phyloP scores from a whole-genome alignment of 1,140 invertebrate genomes.

The Adoxophyes honmai region DNA sequence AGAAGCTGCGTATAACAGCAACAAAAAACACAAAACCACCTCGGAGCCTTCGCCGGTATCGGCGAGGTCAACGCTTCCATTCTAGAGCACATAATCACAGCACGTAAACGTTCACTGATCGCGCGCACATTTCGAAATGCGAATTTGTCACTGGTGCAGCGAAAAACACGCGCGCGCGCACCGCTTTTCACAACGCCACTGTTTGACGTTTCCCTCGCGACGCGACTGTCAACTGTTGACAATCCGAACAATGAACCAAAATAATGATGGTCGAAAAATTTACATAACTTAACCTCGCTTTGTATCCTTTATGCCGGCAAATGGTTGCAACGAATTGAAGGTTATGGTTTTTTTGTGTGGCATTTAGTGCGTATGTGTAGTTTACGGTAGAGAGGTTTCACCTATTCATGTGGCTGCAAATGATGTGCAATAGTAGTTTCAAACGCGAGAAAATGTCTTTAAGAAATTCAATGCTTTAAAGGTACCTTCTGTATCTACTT shows the following conservation, averaged over 20 bases:
- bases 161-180: conserved; percentile 60
- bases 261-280: conserved; percentile 18
- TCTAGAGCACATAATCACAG: conserved; percentile 38
- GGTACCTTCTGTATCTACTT: too few relatives aligned
- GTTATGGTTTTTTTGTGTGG: background rate
- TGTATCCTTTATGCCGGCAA: too few relatives aligned
- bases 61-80: conserved; percentile 56
- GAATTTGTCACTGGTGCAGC: conserved; percentile 36
- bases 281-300: conserved; percentile 18
- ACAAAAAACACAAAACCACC: conserved; percentile 60
- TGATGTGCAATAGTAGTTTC: too few relatives aligned
- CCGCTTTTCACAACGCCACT: conserved; percentile 58
- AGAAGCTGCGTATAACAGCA: conserved; percentile 22
- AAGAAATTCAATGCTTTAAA: too few relatives aligned
- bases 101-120: conserved; percentile 39
- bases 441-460: too few relatives aligned
- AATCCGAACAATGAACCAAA: conserved; percentile 30
- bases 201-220: conserved; percentile 27
- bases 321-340: too few relatives aligned
- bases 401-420: too few relatives aligned
- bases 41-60: conserved; percentile 28
- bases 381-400: too few relatives aligned
- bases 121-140: conserved; percentile 50
- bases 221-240: conserved; percentile 36
- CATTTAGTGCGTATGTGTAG: conserved; percentile 6